These are phyloP conservation scores for Hybos culiciformis DNA, from an alignment of 2,888 invertebrate genomes.

Conservation along the genomic window DNA sequence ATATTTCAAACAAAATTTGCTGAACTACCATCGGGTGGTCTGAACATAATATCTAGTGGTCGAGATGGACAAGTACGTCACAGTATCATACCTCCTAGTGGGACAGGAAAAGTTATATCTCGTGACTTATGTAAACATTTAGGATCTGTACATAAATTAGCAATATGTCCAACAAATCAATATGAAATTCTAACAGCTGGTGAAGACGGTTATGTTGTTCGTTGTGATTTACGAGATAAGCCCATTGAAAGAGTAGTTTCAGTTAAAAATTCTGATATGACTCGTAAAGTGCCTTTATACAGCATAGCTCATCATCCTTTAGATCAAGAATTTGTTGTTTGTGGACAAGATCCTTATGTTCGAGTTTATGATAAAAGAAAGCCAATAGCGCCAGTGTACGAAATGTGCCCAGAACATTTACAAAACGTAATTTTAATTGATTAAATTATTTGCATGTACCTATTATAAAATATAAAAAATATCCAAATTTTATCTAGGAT, in stretches of 20 bases:
- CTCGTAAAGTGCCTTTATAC: conserved; percentile 62
- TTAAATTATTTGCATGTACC: background rate
- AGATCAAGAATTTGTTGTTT: conserved; percentile 63
- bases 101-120: conserved; percentile 27
- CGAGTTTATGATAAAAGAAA: conserved; percentile 62
- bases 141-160: conserved; percentile 75
- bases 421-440: conserved; percentile 18
- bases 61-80: conserved; percentile 74
- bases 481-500: background rate
- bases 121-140: conserved; percentile 51
- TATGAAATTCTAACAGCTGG: conserved; percentile 72
- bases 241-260: conserved; percentile 36
- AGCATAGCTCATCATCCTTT: conserved; percentile 79
- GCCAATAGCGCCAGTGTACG: conserved; percentile 38
- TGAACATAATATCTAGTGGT: conserved; percentile 76
- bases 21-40: conserved; percentile 52
- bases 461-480: background rate
- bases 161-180: conserved; percentile 59
- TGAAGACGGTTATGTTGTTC: conserved; percentile 72
- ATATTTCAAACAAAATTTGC: conserved; percentile 88
- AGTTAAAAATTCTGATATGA: conserved; percentile 42
- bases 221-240: conserved; percentile 61
- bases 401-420: conserved; percentile 44
- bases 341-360: conserved; percentile 68
- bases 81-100: conserved; percentile 44